Evolutionary conservation across 1,140 invertebrate species (phyloP).

Genomic region (Drosophila sp.): DNA sequence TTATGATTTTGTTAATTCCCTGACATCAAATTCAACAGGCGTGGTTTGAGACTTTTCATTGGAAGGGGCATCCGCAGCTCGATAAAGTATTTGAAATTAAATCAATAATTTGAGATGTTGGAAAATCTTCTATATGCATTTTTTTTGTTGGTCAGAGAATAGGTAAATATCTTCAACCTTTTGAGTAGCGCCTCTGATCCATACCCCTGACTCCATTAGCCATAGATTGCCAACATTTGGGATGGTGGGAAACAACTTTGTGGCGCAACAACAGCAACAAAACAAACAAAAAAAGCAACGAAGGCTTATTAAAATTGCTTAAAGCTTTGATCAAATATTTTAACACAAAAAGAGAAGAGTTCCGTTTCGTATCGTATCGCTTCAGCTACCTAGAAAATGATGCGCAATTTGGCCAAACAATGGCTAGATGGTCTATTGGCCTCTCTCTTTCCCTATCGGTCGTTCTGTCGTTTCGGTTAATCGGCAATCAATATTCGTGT

Average conservation of each 20-base stretch:
- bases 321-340: slow-evolving; percentile 54
- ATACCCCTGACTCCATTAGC: background rate
- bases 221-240: slow-evolving; percentile 30
- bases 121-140: too few species aligned
- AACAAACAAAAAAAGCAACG: background rate
- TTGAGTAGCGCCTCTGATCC: background rate
- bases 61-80: background rate
- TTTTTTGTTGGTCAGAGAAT: too few species aligned
- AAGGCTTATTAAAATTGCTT: slow-evolving; percentile 57
- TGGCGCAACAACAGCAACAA: slow-evolving; percentile 16
- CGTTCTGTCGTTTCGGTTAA: slow-evolving; percentile 64
- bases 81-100: background rate
- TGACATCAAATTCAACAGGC: slow-evolving; percentile 7
- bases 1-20: slow-evolving; percentile 79
- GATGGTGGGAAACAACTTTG: slow-evolving; percentile 58
- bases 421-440: background rate
- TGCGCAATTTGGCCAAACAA: slow-evolving; percentile 69
- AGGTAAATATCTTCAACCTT: background rate
- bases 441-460: slow-evolving; percentile 24
- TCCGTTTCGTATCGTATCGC: background rate
- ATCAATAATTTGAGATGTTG: background rate
- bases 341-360: background rate
- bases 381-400: slow-evolving; percentile 58
- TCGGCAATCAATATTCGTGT: slow-evolving; percentile 74
- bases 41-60: background rate